Base-by-base conservation (phyloP, 2,888 invertebrate genomes). In the Sepioteuthis lessoniana region DNA sequence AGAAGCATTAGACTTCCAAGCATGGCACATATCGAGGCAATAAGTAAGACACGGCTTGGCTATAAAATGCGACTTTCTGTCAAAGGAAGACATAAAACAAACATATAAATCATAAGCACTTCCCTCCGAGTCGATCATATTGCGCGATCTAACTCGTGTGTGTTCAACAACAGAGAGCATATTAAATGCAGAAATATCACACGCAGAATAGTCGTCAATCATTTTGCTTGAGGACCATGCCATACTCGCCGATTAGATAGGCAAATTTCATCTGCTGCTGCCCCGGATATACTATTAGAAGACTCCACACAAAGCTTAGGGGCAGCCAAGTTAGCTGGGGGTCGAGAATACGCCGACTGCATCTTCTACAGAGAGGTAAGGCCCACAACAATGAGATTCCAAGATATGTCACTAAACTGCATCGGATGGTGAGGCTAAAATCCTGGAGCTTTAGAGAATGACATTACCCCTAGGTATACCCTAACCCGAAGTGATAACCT, bases 11-110 rank as follows among this genome's bases (percentile, higher is more conserved):
- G n/a, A 76, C n/a, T 76, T 76, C n/a, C n/a, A 13, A 76, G 76
- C 76, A n/a, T 76, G n/a, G n/a, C 76, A 76, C 76, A 76, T n/a
- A n/a, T 76, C 76, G 76, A n/a, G n/a, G 76, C 76, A 76, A 76
- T 76, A 76, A n/a, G 76, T n/a, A 76, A 76, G 76, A n/a, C 76
- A 76, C n/a, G 76, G 19, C 76, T 76, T 76, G 76, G 76, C 76
- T n/a, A 76, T 76, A 76, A 76, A 76, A 76, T 76, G 76, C n/a
- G 76, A 76, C 13, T 76, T 76, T 76, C 76, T 76, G 76, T 76
- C 76, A 76, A 76, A 76, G 7, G n/a, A 76, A 10, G 31, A 76
- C 76, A 76, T 76, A 76, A 76, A 76, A 76, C 76, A n/a, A n/a
- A n/a, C 76, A 76, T 16, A 16, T 76, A 76, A 76, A 76, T 76